These are phyloP conservation scores for Steinernema carpocapsae DNA, from an alignment of 2,888 invertebrate genomes.

Conservation along the genomic window DNA sequence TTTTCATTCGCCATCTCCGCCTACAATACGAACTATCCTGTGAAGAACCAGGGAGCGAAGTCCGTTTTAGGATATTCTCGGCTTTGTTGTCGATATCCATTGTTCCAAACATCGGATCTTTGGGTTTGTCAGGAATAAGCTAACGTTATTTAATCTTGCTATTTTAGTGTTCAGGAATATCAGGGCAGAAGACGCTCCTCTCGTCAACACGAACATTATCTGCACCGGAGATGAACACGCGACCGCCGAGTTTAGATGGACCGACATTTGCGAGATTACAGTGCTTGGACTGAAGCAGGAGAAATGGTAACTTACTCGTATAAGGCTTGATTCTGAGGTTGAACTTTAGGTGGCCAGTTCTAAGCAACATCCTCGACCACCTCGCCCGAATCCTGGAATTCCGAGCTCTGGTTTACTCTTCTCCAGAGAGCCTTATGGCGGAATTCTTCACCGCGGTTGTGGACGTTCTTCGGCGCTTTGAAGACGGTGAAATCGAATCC, in stretches of 20 bases:
- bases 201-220: constrained; percentile 10
- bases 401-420: constrained; percentile 44
- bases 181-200: constrained; percentile 6
- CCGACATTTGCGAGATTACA: constrained; percentile 43
- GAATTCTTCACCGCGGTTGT: constrained; percentile 40
- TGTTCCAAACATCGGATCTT: constrained; percentile 43
- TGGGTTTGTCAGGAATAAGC: constrained; percentile 34
- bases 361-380: constrained; percentile 41
- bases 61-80: constrained; percentile 43
- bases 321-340: background rate
- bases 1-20: constrained; percentile 9
- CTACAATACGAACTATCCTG: constrained; percentile 15
- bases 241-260: constrained; percentile 44
- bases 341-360: constrained; percentile 45
- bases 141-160: background rate
- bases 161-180: constrained; percentile 24
- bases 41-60: constrained; percentile 43
- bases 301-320: constrained; percentile 28
- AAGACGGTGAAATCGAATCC: constrained; percentile 13
- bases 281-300: constrained; percentile 37
- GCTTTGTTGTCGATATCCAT: constrained; percentile 45
- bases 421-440: constrained; percentile 38
- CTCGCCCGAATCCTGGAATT: constrained; percentile 47
- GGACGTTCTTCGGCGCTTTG: constrained; percentile 17
- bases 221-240: constrained; percentile 28